Conservation (phyloP, 2,797 vertebrate species). For the Craterocephalus amniculus region DNA sequence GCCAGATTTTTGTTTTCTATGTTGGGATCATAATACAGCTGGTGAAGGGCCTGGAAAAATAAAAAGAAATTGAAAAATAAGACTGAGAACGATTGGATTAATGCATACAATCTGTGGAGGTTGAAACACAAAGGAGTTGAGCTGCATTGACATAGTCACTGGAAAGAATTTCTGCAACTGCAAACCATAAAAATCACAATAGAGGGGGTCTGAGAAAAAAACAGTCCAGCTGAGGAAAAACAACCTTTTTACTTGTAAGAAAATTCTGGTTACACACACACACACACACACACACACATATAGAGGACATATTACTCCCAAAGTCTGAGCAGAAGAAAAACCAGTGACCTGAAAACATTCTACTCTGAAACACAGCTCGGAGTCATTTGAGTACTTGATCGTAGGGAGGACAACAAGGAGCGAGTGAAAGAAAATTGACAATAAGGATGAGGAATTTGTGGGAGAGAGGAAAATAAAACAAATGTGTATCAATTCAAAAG, state of each 20-base stretch:
- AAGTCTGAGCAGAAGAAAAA: conserved; percentile 49
- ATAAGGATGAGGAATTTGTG: conserved; percentile 27
- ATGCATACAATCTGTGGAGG: conserved; percentile 9
- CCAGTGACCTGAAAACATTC: conserved; percentile 61
- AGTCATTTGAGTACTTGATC: conserved; percentile 59
- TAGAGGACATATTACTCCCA: conserved; percentile 31
- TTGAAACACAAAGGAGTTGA: conserved; percentile 5
- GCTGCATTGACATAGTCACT: neutral
- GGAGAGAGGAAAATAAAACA: conserved; percentile 23
- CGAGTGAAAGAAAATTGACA: conserved; percentile 15
- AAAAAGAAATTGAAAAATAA: conserved; percentile 28
- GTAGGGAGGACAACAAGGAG: conserved; percentile 24
- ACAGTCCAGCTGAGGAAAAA: conserved; percentile 14
- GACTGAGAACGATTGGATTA: neutral
- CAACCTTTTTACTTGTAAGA: conserved; percentile 11
- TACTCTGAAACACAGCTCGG: conserved; percentile 43
- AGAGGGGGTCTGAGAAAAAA: conserved; percentile 23
- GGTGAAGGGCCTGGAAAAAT: conserved; percentile 91
- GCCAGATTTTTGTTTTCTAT: conserved; percentile 99
- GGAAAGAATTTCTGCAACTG: conserved; percentile 11
- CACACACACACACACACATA: conserved; percentile 11
- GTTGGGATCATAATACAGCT: conserved; percentile 98
- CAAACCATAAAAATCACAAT: conserved; percentile 3
- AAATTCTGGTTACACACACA: conserved; percentile 23
- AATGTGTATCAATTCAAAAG: conserved; percentile 53